Evolutionary conservation across 2,797 vertebrate species (phyloP), one percentile per base, ranked within the genome.

Genomic region (Erpetoichthys calabaricus): DNA sequence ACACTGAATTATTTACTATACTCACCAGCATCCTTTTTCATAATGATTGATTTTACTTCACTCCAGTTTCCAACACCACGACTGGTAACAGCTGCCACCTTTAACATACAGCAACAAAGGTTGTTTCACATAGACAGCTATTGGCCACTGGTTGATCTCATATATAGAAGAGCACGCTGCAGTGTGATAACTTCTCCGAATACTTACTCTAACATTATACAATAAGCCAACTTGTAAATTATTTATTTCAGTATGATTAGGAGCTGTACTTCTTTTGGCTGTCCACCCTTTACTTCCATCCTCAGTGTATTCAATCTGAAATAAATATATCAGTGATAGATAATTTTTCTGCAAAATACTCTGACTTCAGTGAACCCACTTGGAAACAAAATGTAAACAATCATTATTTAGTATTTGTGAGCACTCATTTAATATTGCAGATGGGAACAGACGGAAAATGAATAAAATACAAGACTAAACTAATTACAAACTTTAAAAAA

Each of bases 81-180:
- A 70, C 91, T 90, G 54, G 94, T 97, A 52, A 96, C 91, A 0
- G 94, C 94, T 57, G 94, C 91, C 72, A 96, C 94, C 95, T 99
- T 78, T 7, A 50, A 47, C 42, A 73, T 59, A 57, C 63, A 68
- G 74, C 0, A 4, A 77, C 25, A 25, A 25, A 25, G 25, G 25
- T 25, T 25, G 25, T 25, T 25, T 25, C 25, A 25, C 25, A 25
- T 25, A 25, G n/a, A n/a, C n/a, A n/a, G 25, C n/a, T n/a, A n/a
- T n/a, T n/a, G 25, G 25, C 25, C 25, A 25, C 25, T 25, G 25
- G 25, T 25, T 25, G 25, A 25, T 25, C 25, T 25, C 25, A 25
- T 25, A 25, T 25, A 25, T 25, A 25, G 25, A 1, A 25, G 25
- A 25, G 25, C 25, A 25, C 25, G 25, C 25, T 25, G 25, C 25